A percentile compares a stretch with the other conserved stretches of the same genome.
Evolutionary conservation across 2,888 invertebrate genomes (phyloP).

Genomic region (Fissipunctia ypsillon): DNA sequence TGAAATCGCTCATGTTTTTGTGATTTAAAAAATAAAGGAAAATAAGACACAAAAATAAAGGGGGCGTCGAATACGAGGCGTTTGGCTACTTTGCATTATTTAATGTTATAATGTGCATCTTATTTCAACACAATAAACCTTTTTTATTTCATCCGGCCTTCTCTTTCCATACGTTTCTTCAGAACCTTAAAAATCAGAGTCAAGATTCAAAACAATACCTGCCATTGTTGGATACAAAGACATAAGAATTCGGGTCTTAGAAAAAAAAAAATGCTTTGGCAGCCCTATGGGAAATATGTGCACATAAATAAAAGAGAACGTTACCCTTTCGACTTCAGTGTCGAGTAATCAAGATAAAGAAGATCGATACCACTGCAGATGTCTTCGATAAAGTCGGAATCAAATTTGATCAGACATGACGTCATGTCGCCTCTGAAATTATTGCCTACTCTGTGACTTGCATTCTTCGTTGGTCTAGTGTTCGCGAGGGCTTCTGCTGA

Average conservation of each 20-base stretch:
- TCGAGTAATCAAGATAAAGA: slow-evolving; percentile 50
- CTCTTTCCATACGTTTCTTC: background rate
- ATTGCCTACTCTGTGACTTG: slow-evolving; percentile 7
- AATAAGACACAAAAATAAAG: no score
- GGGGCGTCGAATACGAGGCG: no score
- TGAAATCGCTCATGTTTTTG: background rate
- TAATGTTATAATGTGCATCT: no score
- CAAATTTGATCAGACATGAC: slow-evolving; percentile 11
- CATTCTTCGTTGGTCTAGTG: no score
- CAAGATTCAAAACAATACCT: slow-evolving; percentile 23
- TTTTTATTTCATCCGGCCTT: background rate
- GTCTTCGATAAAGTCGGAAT: slow-evolving; percentile 23
- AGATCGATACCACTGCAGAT: slow-evolving; percentile 45
- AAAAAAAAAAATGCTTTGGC: slow-evolving; percentile 24
- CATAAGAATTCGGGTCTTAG: background rate
- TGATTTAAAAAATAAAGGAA: background rate
- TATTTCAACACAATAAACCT: no score
- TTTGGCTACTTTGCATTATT: no score
- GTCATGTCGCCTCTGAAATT: slow-evolving; percentile 23
- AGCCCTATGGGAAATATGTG: slow-evolving; percentile 11
- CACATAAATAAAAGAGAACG: slow-evolving; percentile 36
- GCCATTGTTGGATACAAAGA: slow-evolving; percentile 23
- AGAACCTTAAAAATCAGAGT: background rate
- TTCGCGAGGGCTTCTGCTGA: no score
- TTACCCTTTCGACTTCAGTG: slow-evolving; percentile 32